phyloP scores from a whole-genome alignment of 2,888 invertebrate genomes.

The Lucinisca nassula region DNA sequence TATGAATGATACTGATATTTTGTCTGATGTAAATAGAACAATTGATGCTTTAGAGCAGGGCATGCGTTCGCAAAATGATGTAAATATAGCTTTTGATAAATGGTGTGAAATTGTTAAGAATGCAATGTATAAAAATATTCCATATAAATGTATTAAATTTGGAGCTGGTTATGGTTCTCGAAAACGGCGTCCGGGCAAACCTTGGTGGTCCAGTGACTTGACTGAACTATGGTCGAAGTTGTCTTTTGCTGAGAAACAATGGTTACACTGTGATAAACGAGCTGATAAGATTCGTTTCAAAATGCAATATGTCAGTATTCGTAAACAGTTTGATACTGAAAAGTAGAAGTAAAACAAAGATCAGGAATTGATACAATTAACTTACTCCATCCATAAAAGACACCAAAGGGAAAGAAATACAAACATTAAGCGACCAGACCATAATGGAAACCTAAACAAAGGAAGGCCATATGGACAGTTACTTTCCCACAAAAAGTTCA shows the following conservation, averaged over 20 bases:
- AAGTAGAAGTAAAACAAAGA: too few species aligned
- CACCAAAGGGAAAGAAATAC: too few species aligned
- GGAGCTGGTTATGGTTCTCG: background rate
- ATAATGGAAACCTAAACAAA: too few species aligned
- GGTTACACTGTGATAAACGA: background rate
- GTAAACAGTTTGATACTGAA: constrained; percentile 43
- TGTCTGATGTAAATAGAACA: background rate
- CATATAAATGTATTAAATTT: background rate
- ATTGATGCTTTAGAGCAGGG: background rate
- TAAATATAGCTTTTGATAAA: background rate
- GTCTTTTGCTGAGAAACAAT: constrained; percentile 14
- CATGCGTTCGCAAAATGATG: background rate
- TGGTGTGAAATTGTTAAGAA: background rate
- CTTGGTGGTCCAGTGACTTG: constrained; percentile 28
- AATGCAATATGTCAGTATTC: background rate
- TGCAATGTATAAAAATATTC: background rate
- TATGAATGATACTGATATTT: too few species aligned
- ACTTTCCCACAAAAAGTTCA: too few species aligned
- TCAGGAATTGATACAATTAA: too few species aligned
- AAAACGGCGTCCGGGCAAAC: constrained; percentile 21
- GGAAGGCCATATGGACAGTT: too few species aligned
- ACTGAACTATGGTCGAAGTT: constrained; percentile 16
- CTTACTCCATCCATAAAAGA: too few species aligned
- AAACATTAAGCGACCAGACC: too few species aligned
- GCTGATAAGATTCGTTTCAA: background rate